A percentile compares a stretch with the other conserved stretches of the same genome.
Conservation (phyloP, 2,113 vertebrate species). For the Candoia aspera region DNA sequence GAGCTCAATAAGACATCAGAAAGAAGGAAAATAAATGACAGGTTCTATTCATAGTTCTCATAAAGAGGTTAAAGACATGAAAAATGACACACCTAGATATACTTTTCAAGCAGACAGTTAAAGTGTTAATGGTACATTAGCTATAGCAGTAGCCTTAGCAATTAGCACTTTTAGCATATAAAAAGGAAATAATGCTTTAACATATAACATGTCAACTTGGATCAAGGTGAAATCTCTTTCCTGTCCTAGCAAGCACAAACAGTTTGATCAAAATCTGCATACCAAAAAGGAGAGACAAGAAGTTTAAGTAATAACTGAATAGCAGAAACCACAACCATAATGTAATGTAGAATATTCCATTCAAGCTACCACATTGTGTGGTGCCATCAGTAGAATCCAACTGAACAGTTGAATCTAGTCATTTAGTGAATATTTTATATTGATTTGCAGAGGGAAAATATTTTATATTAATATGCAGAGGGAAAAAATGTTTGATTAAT, state of each 20-base stretch:
- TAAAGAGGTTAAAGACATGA: constrained; percentile 53
- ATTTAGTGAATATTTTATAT: not conserved
- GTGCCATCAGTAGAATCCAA: not conserved
- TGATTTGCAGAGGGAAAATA: not conserved
- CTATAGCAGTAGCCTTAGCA: constrained; percentile 37
- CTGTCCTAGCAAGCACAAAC: not conserved
- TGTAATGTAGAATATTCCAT: not conserved
- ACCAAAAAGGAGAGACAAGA: not conserved
- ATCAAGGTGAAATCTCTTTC: not conserved
- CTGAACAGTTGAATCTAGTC: not conserved
- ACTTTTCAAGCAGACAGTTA: constrained; percentile 37
- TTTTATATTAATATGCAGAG: not conserved
- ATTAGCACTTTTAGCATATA: constrained; percentile 41
- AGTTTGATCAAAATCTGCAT: not conserved
- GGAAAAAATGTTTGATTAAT: not conserved
- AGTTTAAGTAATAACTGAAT: not conserved
- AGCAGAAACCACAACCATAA: not conserved
- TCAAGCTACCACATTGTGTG: not conserved
- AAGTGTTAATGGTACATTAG: constrained; percentile 23
- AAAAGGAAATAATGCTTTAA: constrained; percentile 43
- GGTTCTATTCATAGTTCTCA: constrained; percentile 51
- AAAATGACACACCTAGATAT: constrained; percentile 34
- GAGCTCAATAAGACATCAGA: constrained; percentile 48
- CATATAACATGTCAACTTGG: not conserved
- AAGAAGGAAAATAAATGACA: constrained; percentile 47